These are phyloP conservation scores for Drosophila nikananu DNA, from an alignment of 1,140 invertebrate genomes.

Conservation along the genomic window DNA sequence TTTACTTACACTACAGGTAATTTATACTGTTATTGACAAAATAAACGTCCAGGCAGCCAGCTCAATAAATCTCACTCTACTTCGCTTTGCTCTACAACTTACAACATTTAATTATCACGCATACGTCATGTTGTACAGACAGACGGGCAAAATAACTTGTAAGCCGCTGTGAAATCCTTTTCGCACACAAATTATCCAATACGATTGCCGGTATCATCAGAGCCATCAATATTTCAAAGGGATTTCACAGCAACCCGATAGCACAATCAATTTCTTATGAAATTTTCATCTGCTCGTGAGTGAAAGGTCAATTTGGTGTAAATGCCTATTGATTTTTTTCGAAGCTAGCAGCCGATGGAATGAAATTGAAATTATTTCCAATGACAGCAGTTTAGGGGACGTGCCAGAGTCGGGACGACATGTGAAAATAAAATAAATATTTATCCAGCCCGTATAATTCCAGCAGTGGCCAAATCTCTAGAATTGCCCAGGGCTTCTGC, in stretches of 20 bases:
- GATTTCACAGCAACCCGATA: constrained; percentile 23
- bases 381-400: constrained; percentile 70
- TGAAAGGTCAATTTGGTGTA: constrained; percentile 58
- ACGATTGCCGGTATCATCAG: constrained; percentile 13
- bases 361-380: constrained; percentile 77
- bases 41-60: not conserved
- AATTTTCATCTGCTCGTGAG: constrained; percentile 39
- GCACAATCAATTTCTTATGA: constrained; percentile 47
- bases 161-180: constrained; percentile 5
- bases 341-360: constrained; percentile 16
- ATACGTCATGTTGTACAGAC: constrained; percentile 21
- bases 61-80: constrained; percentile 9
- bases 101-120: constrained; percentile 15
- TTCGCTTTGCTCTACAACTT: not conserved
- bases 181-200: constrained; percentile 13
- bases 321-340: constrained; percentile 63
- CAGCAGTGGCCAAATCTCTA: constrained; percentile 53
- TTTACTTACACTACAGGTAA: not conserved
- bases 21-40: constrained; percentile 1
- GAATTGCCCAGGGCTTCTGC: constrained; percentile 41
- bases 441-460: constrained; percentile 63
- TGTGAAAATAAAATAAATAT: constrained; percentile 69
- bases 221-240: constrained; percentile 48
- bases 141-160: constrained; percentile 3
- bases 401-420: constrained; percentile 56